These are phyloP conservation scores for Pandion haliaetus DNA, from an alignment of 2,113 vertebrate genomes.

Conservation along the genomic window DNA sequence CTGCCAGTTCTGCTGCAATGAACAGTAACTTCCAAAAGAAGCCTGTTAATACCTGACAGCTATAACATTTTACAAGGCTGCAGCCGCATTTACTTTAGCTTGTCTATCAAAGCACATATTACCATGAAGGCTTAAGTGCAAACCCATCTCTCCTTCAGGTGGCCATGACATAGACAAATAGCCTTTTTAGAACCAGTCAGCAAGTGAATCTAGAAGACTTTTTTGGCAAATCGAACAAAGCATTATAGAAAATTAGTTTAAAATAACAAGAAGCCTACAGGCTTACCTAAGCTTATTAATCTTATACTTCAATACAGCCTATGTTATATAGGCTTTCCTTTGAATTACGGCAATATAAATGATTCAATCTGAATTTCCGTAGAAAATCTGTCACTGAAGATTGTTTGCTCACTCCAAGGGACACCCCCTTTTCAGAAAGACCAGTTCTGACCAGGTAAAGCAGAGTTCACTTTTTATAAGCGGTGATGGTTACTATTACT, in stretches of 20 bases:
- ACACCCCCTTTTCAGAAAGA: not conserved
- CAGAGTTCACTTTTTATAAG: not conserved
- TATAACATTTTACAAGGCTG: not conserved
- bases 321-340: not conserved
- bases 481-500: not conserved
- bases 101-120: not conserved
- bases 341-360: not conserved
- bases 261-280: not conserved
- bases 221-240: not conserved
- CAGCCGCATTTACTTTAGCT: not conserved
- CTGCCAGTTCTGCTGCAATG: not conserved
- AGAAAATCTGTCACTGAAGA: not conserved
- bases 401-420: not conserved
- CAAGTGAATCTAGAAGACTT: not conserved
- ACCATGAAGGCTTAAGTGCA: not conserved
- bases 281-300: not conserved
- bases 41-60: not conserved
- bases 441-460: not conserved
- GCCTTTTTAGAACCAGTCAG: not conserved
- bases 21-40: not conserved
- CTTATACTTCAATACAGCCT: not conserved
- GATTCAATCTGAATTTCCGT: not conserved
- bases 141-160: not conserved
- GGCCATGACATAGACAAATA: not conserved
- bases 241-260: not conserved